Evolutionary conservation across 1,140 invertebrate species (phyloP), one percentile per base, ranked within the genome.

Genomic region (Ooceraea biroi): DNA sequence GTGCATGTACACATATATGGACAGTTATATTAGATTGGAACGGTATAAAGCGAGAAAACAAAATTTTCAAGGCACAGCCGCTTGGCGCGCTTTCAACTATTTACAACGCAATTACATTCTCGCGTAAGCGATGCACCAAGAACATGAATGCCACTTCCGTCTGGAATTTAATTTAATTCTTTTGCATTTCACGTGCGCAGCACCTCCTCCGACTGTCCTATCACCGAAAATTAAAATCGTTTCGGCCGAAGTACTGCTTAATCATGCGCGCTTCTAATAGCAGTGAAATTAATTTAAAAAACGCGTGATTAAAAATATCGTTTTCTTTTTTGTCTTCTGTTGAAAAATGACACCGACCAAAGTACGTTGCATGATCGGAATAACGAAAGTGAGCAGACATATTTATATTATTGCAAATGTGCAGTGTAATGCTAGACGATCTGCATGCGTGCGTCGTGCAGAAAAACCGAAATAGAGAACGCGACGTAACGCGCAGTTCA

Each of bases 81-180:
- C 30, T 78, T 78, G 76, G 65, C 76, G 25, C 25, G 22, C 36
- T 46, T 10, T 12, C 65, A 80, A 57, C 50, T 58, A 71, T 80
- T 80, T 80, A 80, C n/a, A 80, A 78, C n/a, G 46, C 25, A 57
- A 80, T 80, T 80, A 80, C 50, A 80, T 46, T 69, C 52, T 71
- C 55, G 50, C 50, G 52, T 69, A 57, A 36, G 48, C 36, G 36
- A 69, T 44, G 65, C 44, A 57, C 30, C 14, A 48, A 14, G 30
- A 25, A 60, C n/a, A 63, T 22, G 36, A 69, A 19, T 41, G n/a
- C 57, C 52, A 69, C 25, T 50, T 69, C 25, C 48, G 19, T 55
- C 65, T 3, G 76, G 65, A 78, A 78, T 78, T 78, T 69, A 71
- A 80, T 80, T 80, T 78, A 68, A 80, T 71, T 80, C 61, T 71